These are phyloP conservation scores for Pangasius krempfi DNA, from an alignment of 2,797 vertebrate species.

Conservation along the genomic window DNA sequence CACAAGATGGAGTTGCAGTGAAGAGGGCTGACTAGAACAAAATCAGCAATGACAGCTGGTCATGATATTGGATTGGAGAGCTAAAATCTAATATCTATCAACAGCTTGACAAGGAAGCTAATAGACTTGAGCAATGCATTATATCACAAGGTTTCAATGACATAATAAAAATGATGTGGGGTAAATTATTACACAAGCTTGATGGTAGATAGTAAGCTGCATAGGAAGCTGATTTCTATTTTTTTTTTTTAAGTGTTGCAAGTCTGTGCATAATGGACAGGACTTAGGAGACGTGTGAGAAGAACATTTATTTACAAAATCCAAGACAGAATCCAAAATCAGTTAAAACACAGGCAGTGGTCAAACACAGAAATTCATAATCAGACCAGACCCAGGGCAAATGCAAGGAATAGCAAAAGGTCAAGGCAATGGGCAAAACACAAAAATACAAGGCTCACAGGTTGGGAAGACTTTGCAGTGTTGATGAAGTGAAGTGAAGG, in stretches of 20 bases:
- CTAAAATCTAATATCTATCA: neutral
- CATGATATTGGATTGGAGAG: neutral
- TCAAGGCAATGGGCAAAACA: neutral
- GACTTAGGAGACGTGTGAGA: neutral
- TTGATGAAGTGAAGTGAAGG: too few species aligned
- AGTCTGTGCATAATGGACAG: neutral
- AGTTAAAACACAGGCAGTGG: neutral
- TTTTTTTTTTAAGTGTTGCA: neutral
- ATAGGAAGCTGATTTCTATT: neutral
- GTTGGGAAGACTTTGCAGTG: neutral
- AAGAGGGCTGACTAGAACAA: neutral
- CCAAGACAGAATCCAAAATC: neutral
- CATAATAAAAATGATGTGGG: neutral
- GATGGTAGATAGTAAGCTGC: neutral
- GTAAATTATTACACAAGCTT: neutral
- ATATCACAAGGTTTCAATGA: neutral
- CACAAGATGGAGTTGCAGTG: constrained; percentile 39
- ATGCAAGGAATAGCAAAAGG: neutral
- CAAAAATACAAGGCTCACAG: neutral
- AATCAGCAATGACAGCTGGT: neutral
- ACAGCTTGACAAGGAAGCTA: neutral
- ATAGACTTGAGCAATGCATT: neutral
- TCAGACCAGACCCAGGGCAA: neutral
- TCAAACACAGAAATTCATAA: neutral
- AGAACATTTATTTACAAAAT: neutral